phyloP scores from a whole-genome alignment of 2,888 invertebrate genomes.

The Gastracanthus pulcherrimus region DNA sequence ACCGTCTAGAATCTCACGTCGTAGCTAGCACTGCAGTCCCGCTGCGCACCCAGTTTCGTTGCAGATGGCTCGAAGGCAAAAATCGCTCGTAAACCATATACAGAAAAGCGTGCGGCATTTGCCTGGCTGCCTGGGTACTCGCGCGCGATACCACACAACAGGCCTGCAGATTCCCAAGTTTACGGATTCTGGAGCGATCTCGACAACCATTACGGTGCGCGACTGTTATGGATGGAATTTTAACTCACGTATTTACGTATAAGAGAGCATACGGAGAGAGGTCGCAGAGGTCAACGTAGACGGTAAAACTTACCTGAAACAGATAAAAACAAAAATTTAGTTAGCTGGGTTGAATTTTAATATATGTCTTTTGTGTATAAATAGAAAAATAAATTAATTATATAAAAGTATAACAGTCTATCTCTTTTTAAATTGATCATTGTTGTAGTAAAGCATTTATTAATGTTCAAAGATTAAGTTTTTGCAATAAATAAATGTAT shows the following conservation, averaged over 20 bases:
- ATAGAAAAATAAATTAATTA: not conserved
- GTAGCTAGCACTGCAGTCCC: not conserved
- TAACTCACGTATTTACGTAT: not conserved
- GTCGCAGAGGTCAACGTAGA: not conserved
- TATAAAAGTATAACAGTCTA: no score
- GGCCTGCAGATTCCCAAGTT: conserved; percentile 4
- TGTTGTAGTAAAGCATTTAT: no score
- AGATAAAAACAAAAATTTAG: not conserved
- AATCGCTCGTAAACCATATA: conserved; percentile 37
- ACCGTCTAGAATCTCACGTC: not conserved
- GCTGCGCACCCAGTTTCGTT: conserved; percentile 9
- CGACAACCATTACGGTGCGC: not conserved
- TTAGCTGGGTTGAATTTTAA: not conserved
- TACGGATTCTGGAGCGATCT: conserved; percentile 32
- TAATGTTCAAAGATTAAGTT: no score
- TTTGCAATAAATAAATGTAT: no score
- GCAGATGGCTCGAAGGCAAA: not conserved
- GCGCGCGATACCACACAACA: not conserved
- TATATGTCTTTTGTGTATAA: not conserved
- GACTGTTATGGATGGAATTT: conserved; percentile 25
- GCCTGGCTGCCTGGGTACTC: not conserved
- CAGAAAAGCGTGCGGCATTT: not conserved
- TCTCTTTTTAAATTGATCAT: no score
- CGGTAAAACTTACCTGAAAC: conserved; percentile 35
- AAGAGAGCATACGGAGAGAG: not conserved